Percentiles rank a stretch among this genome's conserved stretches.
phyloP scores from a whole-genome alignment of 2,888 invertebrate genomes.

The Harmothoe impar region DNA sequence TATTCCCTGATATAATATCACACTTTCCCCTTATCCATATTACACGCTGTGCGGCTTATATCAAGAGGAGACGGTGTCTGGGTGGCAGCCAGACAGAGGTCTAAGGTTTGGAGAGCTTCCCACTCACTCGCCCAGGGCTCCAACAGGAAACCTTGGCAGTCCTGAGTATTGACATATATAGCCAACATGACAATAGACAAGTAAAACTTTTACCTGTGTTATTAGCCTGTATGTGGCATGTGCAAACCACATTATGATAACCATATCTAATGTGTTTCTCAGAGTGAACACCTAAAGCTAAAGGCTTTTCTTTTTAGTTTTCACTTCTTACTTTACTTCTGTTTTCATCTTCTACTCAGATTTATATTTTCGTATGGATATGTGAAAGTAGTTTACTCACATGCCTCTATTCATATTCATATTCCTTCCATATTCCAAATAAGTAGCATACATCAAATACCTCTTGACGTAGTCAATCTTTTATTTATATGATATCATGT shows the following conservation, averaged over 20 bases:
- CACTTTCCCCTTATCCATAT: no score
- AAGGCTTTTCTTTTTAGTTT: no score
- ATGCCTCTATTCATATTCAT: no score
- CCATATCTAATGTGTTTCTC: neutral
- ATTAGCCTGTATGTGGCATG: no score
- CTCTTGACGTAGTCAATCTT: no score
- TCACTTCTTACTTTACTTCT: no score
- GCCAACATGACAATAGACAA: conserved; percentile 2
- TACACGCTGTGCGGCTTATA: no score
- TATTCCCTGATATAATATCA: no score
- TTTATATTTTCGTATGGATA: neutral
- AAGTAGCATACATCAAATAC: no score
- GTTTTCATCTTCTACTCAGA: neutral
- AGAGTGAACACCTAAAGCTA: neutral
- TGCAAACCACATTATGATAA: neutral
- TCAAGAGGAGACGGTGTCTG: no score
- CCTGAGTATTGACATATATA: neutral
- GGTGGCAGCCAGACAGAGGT: neutral
- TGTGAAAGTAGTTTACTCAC: neutral
- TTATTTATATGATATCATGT: no score
- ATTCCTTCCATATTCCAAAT: no score
- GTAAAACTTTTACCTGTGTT: neutral
- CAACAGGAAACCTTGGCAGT: conserved; percentile 18
- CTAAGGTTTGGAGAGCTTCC: neutral
- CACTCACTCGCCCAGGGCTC: neutral